These are phyloP conservation scores for Passer domesticus DNA, from an alignment of 2,113 vertebrate species.

Conservation along the genomic window DNA sequence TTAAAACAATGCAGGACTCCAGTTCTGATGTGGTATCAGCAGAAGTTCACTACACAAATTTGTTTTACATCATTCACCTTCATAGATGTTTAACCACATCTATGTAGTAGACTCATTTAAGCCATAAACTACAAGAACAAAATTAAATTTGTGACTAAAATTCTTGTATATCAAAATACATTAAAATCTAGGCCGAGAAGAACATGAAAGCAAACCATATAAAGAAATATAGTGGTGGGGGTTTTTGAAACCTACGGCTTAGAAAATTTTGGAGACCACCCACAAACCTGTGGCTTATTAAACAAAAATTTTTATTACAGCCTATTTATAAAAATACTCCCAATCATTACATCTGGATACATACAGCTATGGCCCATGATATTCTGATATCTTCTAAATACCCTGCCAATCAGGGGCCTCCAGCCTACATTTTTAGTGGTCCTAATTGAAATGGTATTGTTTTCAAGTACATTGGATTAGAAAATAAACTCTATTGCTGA, in stretches of 20 bases:
- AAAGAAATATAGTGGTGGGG: neutral
- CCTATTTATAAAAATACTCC: neutral
- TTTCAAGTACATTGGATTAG: neutral
- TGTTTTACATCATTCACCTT: neutral
- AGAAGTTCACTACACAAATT: neutral
- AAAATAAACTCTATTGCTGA: conserved; percentile 26
- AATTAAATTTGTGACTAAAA: neutral
- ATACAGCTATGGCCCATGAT: neutral
- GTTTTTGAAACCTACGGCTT: neutral
- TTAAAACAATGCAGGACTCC: neutral
- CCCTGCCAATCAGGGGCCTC: neutral
- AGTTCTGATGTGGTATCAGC: neutral
- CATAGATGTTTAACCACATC: neutral
- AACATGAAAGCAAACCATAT: neutral
- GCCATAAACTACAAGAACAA: neutral
- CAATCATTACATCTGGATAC: neutral
- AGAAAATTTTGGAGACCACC: neutral
- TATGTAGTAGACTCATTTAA: neutral
- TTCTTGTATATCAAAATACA: neutral
- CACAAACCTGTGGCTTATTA: neutral
- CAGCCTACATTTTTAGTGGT: neutral
- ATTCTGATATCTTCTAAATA: neutral
- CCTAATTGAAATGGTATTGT: neutral
- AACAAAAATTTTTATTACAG: neutral
- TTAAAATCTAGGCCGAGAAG: neutral